A percentile compares a stretch with the other conserved stretches of the same genome.
Evolutionary conservation across 2,888 invertebrate species (phyloP).

Genomic region (Lochmaea capreae): DNA sequence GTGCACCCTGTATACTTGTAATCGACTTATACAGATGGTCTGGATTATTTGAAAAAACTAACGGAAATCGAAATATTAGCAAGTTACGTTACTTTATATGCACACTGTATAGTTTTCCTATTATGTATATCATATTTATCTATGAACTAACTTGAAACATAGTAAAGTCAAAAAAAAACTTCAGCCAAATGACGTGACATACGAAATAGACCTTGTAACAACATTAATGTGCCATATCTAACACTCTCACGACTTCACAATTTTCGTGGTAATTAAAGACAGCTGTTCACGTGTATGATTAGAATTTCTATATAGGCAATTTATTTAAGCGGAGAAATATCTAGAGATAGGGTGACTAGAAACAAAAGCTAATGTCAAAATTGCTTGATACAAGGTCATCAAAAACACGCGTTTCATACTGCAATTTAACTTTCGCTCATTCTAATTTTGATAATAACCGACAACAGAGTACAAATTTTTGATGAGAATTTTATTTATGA

Average conservation of each 20-base stretch:
- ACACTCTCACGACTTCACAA: constrained; percentile 28
- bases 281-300: constrained; percentile 30
- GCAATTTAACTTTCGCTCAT: background rate
- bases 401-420: constrained; percentile 1
- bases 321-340: constrained; percentile 22
- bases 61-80: no score
- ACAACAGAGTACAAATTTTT: background rate
- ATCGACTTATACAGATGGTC: no score
- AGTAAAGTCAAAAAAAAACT: no score
- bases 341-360: constrained; percentile 8
- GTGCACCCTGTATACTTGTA: no score
- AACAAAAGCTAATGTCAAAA: constrained; percentile 9
- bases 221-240: constrained; percentile 27
- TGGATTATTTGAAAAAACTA: no score
- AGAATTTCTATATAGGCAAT: constrained; percentile 27
- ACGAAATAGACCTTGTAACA: constrained; percentile 12
- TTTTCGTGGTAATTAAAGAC: constrained; percentile 32
- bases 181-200: background rate
- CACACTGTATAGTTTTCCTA: no score
- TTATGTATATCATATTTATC: no score
- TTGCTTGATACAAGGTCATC: background rate
- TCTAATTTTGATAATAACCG: background rate
- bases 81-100: no score
- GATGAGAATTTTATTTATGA: constrained; percentile 1
- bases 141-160: no score